phyloP scores from a whole-genome alignment of 2,888 invertebrate species.

The Venustoraphidia nigricollis region DNA sequence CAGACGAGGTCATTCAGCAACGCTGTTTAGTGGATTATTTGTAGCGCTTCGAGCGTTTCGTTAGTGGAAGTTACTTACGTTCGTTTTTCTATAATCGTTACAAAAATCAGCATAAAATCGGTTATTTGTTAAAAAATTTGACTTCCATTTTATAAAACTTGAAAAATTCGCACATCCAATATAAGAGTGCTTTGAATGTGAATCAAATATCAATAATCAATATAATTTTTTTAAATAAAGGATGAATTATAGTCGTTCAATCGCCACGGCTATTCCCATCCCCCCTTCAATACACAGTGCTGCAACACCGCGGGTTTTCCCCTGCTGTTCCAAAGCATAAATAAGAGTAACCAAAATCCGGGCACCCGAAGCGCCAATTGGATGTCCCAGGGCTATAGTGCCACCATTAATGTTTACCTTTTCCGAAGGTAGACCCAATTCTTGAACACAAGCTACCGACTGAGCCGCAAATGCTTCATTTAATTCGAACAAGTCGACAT shows the following conservation, averaged over 20 bases:
- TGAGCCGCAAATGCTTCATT: constrained; percentile 80
- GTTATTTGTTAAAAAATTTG: no score
- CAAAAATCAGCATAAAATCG: no score
- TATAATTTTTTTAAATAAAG: no score
- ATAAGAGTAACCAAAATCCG: constrained; percentile 56
- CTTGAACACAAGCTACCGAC: constrained; percentile 45
- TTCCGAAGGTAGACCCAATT: constrained; percentile 42
- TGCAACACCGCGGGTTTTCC: constrained; percentile 54
- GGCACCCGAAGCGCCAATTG: constrained; percentile 64
- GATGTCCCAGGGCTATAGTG: constrained; percentile 71
- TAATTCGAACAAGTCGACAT: constrained; percentile 70
- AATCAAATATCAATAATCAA: no score
- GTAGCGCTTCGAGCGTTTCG: no score
- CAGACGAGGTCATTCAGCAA: no score
- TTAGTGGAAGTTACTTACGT: no score
- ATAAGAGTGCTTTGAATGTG: no score
- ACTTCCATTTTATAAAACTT: no score
- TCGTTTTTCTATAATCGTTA: no score
- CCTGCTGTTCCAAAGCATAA: constrained; percentile 45
- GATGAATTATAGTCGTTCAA: constrained; percentile 30
- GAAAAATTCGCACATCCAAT: no score
- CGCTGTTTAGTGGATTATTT: no score
- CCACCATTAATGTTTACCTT: constrained; percentile 72
- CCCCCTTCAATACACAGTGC: constrained; percentile 73
- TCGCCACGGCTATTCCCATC: constrained; percentile 74